A percentile compares a stretch with the other conserved stretches of the same genome.
Evolutionary conservation across 2,888 invertebrate species (phyloP).

Genomic region (Choristoneura rosaceana): DNA sequence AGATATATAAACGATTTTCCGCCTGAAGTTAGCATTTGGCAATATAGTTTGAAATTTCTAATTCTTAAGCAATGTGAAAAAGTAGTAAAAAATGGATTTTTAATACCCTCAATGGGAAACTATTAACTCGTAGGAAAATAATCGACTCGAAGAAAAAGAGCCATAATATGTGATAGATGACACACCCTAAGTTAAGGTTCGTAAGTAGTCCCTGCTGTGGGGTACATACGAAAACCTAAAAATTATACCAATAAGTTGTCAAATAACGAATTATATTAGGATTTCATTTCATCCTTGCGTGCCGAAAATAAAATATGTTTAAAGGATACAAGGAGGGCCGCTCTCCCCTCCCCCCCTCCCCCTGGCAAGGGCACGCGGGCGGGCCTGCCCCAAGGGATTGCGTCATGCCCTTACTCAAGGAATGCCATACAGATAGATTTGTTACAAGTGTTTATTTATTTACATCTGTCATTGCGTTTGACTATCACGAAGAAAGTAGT

Average conservation of each 20-base stretch:
- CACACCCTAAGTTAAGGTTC: no score
- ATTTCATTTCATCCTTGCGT: slow-evolving; percentile 12
- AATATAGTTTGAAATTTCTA: no score
- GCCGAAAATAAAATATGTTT: slow-evolving; percentile 18
- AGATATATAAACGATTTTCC: slow-evolving; percentile 7
- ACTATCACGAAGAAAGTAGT: not conserved
- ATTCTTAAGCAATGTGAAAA: no score
- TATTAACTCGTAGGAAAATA: no score
- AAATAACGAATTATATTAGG: slow-evolving; percentile 18
- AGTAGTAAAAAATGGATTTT: no score
- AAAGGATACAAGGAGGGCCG: slow-evolving; percentile 25
- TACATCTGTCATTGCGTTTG: not conserved
- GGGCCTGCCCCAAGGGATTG: slow-evolving; percentile 46
- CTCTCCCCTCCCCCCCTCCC: slow-evolving; percentile 36
- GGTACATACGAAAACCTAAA: no score
- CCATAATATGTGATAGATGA: no score
- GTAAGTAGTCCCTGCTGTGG: no score
- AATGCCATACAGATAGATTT: slow-evolving; percentile 32
- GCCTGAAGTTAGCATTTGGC: no score
- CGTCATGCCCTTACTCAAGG: slow-evolving; percentile 40
- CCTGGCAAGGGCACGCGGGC: slow-evolving; percentile 33
- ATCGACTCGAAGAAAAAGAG: no score
- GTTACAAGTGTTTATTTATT: slow-evolving; percentile 3
- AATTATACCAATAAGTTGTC: slow-evolving; percentile 4
- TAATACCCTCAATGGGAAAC: no score